Percentiles rank a stretch among this genome's conserved stretches.
Evolutionary conservation across 2,113 vertebrate species (phyloP).

Genomic region (Mesembrinibis cayennensis): DNA sequence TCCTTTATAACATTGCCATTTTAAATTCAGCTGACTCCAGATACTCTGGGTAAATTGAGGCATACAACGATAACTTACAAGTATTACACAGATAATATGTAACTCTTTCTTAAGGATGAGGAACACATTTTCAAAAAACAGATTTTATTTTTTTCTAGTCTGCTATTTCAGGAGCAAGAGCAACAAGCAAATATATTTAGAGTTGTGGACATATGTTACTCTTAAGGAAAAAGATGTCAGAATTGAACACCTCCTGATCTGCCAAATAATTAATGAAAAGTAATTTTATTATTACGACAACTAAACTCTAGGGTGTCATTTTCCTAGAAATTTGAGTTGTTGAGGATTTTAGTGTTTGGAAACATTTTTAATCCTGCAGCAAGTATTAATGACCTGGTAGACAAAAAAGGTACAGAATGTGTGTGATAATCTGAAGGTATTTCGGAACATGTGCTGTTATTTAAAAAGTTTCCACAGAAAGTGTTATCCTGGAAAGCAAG

Average conservation of each 20-base stretch:
- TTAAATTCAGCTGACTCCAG: not conserved
- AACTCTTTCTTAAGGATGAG: not conserved
- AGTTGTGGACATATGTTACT: not conserved
- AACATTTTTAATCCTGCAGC: not conserved
- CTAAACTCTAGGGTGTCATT: not conserved
- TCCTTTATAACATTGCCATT: not conserved
- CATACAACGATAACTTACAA: not conserved
- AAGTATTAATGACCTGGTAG: not conserved
- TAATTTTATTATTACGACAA: not conserved
- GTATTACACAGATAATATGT: not conserved
- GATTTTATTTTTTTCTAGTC: not conserved
- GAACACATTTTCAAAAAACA: not conserved
- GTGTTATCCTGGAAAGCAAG: not conserved
- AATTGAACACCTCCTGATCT: not conserved
- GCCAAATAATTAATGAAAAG: not conserved
- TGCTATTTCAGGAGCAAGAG: not conserved
- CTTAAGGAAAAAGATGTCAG: not conserved
- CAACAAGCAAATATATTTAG: not conserved
- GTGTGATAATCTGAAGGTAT: not conserved
- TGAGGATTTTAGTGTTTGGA: not conserved
- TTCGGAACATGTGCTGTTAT: not conserved
- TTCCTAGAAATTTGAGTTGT: not conserved
- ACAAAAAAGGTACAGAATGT: not conserved
- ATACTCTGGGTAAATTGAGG: not conserved
- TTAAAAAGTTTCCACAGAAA: slow-evolving; percentile 15